Evolutionary conservation across 2,113 vertebrate species (phyloP).

Genomic region (Oxyruncus cristatus): DNA sequence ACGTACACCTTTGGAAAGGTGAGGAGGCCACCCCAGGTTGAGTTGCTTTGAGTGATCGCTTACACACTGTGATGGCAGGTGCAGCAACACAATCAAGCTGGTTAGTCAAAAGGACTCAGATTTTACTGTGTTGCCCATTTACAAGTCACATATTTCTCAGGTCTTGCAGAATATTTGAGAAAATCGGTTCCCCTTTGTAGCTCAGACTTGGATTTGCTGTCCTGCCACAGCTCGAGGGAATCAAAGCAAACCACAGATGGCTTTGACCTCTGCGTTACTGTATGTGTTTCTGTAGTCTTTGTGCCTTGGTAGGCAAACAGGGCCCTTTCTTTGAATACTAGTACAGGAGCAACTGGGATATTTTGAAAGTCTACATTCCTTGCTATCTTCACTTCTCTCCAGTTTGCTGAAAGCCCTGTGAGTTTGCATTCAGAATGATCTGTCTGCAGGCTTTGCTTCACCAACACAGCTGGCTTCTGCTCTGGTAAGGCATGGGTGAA

Average conservation of each 20-base stretch:
- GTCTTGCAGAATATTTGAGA: background rate
- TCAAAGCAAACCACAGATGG: background rate
- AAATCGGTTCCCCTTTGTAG: background rate
- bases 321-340: background rate
- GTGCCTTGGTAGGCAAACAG: background rate
- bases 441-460: background rate
- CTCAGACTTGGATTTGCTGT: background rate
- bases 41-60: background rate
- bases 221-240: background rate
- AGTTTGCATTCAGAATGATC: background rate
- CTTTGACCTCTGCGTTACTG: background rate
- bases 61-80: rapidly evolving
- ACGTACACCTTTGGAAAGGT: rapidly evolving
- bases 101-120: background rate
- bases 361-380: background rate
- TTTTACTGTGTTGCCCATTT: background rate
- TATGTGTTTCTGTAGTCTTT: background rate
- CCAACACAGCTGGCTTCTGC: background rate
- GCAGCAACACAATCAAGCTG: background rate
- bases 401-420: background rate
- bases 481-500: background rate
- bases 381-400: background rate
- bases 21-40: background rate
- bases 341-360: background rate
- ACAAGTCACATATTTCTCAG: background rate